Evolutionary conservation across 2,888 invertebrate species (phyloP), one percentile per base, ranked within the genome.

Genomic region (Cotesia congregata): DNA sequence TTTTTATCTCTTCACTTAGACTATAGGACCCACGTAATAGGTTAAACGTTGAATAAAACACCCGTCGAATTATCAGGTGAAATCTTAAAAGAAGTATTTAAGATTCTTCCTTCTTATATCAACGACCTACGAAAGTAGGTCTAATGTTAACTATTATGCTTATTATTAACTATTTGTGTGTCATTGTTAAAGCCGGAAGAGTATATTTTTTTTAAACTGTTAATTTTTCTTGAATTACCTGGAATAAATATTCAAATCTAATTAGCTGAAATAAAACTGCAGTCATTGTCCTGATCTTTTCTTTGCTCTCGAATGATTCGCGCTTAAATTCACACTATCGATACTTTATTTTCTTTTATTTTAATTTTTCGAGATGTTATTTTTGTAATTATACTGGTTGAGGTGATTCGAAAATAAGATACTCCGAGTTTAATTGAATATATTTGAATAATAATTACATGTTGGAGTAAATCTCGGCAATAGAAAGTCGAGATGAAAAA

Each of bases 21-120:
- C 83, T 80, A 65, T 78, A 30, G 81, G 78, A 76, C 73, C 78
- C 77, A 86, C 85, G 86, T 86, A 86, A 86, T 86, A 86, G 86
- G 85, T 86, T 85, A 84, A 83, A 78, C 85, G 85, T 85, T 86
- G 83, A 83, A 79, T 69, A 50, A 69, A 50, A 76, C 75, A 72
- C 64, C 77, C 77, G 65, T 68, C 67, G 17, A 68, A 64, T 20
- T 64, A 62, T 17, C 39, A n/a, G 12, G 69, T 69, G 69, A 69
- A 69, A 69, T 69, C n/a, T 15, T 38, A 38, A 15, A 38, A 15
- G 17, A 67, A 7, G 40, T 40, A n/a, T 40, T 6, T 15, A 38
- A 40, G 39, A 30, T 30, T 9, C 38, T 9, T 40, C 69, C 12
- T 50, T 20, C 50, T 17, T 69, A 15, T 15, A 50, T 17, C 7